phyloP scores from a whole-genome alignment of 1,140 invertebrate species.

The Sinella curviseta region DNA sequence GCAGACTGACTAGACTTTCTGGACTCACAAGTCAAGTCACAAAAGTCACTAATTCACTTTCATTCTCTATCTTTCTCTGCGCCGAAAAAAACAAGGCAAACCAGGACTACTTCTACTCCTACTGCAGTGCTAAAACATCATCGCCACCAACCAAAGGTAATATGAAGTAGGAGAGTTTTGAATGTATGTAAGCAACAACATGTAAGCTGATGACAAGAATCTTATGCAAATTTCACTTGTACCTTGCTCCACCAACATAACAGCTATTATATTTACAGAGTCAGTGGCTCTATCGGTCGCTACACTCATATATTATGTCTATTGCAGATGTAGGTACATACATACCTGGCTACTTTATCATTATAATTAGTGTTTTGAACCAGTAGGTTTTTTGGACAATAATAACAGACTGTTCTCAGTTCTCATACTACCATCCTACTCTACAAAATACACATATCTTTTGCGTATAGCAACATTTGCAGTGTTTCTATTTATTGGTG shows the following conservation, averaged over 20 bases:
- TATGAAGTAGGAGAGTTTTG: too few relatives aligned
- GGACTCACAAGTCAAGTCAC: background rate
- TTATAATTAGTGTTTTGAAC: background rate
- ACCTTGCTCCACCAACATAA: background rate
- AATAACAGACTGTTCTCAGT: background rate
- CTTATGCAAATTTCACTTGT: constrained; percentile 18
- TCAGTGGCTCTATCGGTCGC: too few relatives aligned
- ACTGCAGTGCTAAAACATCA: too few relatives aligned
- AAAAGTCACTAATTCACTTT: constrained; percentile 17
- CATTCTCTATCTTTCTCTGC: background rate
- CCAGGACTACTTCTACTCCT: too few relatives aligned
- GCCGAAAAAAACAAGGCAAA: background rate
- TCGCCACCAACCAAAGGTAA: too few relatives aligned
- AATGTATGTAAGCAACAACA: background rate
- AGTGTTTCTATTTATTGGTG: background rate
- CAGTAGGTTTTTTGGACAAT: constrained; percentile 9
- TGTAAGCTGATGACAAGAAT: background rate
- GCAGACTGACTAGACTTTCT: constrained; percentile 2
- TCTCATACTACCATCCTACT: background rate
- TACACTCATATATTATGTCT: too few relatives aligned
- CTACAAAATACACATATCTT: too few relatives aligned
- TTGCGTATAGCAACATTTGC: background rate
- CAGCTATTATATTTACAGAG: too few relatives aligned
- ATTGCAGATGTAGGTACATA: too few relatives aligned
- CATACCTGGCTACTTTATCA: background rate